Evolutionary conservation across 1,140 invertebrate species (phyloP).

Genomic region (Lepidurus apus): DNA sequence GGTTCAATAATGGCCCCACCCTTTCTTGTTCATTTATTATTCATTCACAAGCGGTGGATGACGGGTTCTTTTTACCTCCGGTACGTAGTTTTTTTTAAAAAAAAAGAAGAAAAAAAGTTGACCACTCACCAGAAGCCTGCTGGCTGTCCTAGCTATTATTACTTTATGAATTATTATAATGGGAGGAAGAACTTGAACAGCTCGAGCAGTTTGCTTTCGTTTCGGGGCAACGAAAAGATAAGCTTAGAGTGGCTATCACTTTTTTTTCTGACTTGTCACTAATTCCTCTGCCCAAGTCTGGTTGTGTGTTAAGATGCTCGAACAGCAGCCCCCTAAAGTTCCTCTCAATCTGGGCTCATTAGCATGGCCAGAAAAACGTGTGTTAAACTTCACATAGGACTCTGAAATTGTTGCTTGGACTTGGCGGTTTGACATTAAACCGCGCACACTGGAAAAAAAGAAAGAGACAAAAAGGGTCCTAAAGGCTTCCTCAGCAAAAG

Average conservation of each 20-base stretch:
- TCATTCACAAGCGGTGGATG: conserved; percentile 7
- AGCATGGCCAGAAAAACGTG: background rate
- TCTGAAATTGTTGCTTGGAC: background rate
- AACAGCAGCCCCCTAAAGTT: too few species aligned
- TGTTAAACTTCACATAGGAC: background rate
- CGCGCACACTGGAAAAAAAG: background rate
- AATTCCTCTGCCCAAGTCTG: too few species aligned
- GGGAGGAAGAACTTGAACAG: too few species aligned
- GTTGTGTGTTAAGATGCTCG: too few species aligned
- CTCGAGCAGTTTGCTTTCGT: too few species aligned
- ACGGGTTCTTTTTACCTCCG: background rate
- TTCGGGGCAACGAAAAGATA: background rate
- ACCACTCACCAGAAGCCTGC: background rate
- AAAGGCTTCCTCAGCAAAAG: background rate
- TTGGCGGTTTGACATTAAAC: background rate
- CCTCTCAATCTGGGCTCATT: background rate
- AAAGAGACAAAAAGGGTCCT: background rate
- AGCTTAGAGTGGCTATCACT: background rate
- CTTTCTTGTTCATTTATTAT: conserved; percentile 13
- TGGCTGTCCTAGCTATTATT: background rate
- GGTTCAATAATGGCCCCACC: conserved; percentile 8
- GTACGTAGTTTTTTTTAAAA: background rate
- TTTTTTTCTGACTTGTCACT: too few species aligned
- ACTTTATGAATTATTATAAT: background rate
- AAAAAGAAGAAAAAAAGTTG: background rate